A percentile compares a stretch with the other conserved stretches of the same genome.
Conservation (phyloP, 1,140 invertebrate genomes). For the Bombus pyrosoma region DNA sequence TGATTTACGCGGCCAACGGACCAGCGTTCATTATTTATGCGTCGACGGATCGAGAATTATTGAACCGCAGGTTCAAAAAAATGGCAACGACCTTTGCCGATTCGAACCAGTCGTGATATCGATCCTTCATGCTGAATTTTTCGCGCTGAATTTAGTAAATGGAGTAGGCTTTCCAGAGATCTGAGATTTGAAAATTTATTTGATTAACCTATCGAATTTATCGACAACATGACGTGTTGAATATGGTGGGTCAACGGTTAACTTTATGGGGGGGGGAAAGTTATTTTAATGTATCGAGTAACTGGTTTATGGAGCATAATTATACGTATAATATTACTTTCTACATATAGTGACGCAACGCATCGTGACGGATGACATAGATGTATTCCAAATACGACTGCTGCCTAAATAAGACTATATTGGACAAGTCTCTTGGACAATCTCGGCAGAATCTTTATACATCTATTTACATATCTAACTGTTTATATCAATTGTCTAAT, state of each 20-base stretch:
- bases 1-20: constrained; percentile 63
- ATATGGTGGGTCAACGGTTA: neutral
- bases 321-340: no score
- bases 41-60: constrained; percentile 67
- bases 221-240: neutral
- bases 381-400: neutral
- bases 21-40: constrained; percentile 69
- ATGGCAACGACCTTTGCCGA: constrained; percentile 14
- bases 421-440: neutral
- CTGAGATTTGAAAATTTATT: neutral
- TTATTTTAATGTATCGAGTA: no score
- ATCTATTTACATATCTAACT: no score
- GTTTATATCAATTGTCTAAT: no score
- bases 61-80: constrained; percentile 63
- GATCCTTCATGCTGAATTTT: neutral
- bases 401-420: neutral
- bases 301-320: no score
- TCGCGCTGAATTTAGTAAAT: neutral
- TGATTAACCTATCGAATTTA: neutral
- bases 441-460: no score
- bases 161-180: neutral
- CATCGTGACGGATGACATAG: neutral
- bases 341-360: no score
- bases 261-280: no score
- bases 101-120: neutral